Base-by-base conservation (phyloP, 2,888 invertebrate species). In the Lasioglossum pauxillum region DNA sequence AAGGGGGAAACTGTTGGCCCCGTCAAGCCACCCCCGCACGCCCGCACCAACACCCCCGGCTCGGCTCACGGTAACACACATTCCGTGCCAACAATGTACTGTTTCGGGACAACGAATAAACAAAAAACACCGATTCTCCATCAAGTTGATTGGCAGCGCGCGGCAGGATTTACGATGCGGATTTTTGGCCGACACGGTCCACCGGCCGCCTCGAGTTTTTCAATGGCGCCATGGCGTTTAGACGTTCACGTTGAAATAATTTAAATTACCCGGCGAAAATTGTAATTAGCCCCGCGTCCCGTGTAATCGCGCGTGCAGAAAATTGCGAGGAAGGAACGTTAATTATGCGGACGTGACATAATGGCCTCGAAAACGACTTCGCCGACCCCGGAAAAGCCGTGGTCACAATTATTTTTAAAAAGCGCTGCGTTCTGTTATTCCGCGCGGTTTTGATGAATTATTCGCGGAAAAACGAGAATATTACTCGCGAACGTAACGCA, bases 61-160 rank as follows among this genome's bases (percentile, higher is more conserved):
- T 35, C 64, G n/a, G 38, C 49, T 35, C 44, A 76, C 75, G 80
- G 80, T 69, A 84, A 78, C 84, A 81, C 78, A 76, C 88, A 81
- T 77, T 79, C 78, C 49, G 71, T 16, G 76, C 72, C 80, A 90
- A 89, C 87, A 88, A 92, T 89, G 82, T 78, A 85, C 84, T 82
- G 87, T 89, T 88, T 77, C 87, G 77, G 84, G 84, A 85, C 87
- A 82, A 88, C 87, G 85, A 88, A 90, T 89, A 87, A 91, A 90
- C 83, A 84, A 88, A 91, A 90, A 87, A 84, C 86, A 87, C 72
- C 87, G 86, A 87, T 87, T 83, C 90, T 89, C 88, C 87, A 84
- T 90, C 90, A 83, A 83, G 57, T 87, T 91, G 88, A 91, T 88
- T 88, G 84, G 80, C 85, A 90, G 86, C 72, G 79, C 72, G 73